Evolutionary conservation across 2,888 invertebrate species (phyloP).

Genomic region (Rhimphoctona megacephalus): DNA sequence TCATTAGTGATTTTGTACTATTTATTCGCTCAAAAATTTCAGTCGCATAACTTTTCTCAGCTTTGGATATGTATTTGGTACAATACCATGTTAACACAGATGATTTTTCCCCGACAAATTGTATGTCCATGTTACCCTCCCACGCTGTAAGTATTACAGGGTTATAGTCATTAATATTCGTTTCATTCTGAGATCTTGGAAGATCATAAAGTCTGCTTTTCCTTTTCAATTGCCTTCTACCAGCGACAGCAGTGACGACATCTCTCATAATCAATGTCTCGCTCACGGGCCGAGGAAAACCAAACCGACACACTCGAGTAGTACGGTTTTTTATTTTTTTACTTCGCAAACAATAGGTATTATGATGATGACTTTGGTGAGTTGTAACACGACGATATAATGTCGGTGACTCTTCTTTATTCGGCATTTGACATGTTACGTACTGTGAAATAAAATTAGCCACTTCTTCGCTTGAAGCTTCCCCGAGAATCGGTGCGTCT

Average conservation of each 20-base stretch:
- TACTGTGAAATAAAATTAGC: conserved; percentile 70
- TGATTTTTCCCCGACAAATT: too few relatives aligned
- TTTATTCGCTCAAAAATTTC: too few relatives aligned
- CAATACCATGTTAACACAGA: not conserved
- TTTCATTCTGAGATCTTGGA: too few relatives aligned
- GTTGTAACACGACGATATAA: conserved; percentile 57
- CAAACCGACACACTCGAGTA: conserved; percentile 20
- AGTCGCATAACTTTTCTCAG: too few relatives aligned
- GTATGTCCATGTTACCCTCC: not conserved
- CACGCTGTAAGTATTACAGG: not conserved
- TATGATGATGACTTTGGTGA: conserved; percentile 45
- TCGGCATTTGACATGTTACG: conserved; percentile 69
- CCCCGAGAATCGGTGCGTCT: conserved; percentile 26
- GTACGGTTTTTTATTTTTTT: conserved; percentile 41
- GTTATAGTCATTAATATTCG: too few relatives aligned
- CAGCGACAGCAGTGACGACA: too few relatives aligned
- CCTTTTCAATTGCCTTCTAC: too few relatives aligned
- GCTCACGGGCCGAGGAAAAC: conserved; percentile 41
- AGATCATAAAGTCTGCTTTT: too few relatives aligned
- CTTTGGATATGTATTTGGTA: too few relatives aligned
- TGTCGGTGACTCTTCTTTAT: conserved; percentile 66
- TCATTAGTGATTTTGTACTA: too few relatives aligned
- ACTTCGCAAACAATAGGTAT: conserved; percentile 37
- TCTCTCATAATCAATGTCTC: not conserved
- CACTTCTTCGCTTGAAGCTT: conserved; percentile 70